Base-by-base conservation (phyloP, 2,888 invertebrate species). In the Lasioglossum marginatum region DNA sequence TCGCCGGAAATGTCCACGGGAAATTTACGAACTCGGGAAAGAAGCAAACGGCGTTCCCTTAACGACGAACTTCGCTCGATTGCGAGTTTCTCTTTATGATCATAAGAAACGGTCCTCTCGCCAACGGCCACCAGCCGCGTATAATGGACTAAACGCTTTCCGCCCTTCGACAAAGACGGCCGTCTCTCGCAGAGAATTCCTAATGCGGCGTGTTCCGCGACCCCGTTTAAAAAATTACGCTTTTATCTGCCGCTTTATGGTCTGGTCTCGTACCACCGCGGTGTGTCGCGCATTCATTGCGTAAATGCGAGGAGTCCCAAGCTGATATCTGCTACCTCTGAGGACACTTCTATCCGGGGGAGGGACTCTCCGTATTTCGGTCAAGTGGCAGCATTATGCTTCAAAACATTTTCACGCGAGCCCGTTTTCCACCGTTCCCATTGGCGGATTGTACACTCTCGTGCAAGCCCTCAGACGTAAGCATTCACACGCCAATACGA, bases 401-500 rank as follows among this genome's bases (percentile, higher is more conserved):
- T 86, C 43, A 81, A 86, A 89, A 89, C 86, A 89, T 87, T 88
- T 84, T 79, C 80, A 31, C 72, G 79, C 84, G 76, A 68, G 16
- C 66, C 73, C 77, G 77, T 57, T 72, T 37, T 73, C 14, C 40
- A 23, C 34, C 16, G 12, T 48, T 68, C 70, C 77, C 75, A 68
- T 71, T 73, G 37, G 77, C 37, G 45, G 75, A 27, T 77, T 57
- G 71, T 73, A 81, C 74, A 80, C 82, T 77, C 63, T 73, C 75
- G 85, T 71, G 34, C 43, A 77, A 40, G 72, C 72, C 77, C 79
- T 60, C 71, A 23, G 79, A 72, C 83, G 77, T 79, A 82, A 87
- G 85, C 87, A 88, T 90, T 89, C 81, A 83, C 82, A 85, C 88
- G 85, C 82, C 88, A 81, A 91, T 91, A 88, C 85, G 81, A 89